phyloP scores from a whole-genome alignment of 2,113 vertebrate species.

The Xenotilapia leptura region DNA sequence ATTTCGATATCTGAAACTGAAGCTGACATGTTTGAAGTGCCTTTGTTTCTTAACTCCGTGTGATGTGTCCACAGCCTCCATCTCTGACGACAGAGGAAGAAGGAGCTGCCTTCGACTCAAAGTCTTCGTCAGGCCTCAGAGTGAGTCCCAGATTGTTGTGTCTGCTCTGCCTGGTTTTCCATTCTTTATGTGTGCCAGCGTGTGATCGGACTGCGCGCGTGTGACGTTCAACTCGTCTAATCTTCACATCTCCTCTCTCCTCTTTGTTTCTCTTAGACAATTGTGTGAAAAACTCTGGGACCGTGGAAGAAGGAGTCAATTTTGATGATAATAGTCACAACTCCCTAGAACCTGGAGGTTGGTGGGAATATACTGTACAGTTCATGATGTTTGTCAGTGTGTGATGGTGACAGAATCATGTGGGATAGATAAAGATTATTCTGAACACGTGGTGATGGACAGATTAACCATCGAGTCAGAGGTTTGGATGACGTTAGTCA shows the following conservation, averaged over 20 bases:
- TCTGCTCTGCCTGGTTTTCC: conserved; percentile 3
- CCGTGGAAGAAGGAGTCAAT: conserved; percentile 92
- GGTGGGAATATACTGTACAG: conserved; percentile 64
- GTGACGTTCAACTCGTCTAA: conserved; percentile 61
- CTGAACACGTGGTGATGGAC: neutral
- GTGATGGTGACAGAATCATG: neutral
- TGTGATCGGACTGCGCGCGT: neutral
- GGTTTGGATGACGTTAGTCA: neutral
- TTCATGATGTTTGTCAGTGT: neutral
- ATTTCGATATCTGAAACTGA: neutral
- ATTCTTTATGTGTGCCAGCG: neutral
- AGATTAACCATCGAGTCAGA: neutral
- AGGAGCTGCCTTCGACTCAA: conserved; percentile 92
- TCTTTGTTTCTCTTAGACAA: conserved; percentile 85
- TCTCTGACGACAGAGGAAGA: conserved; percentile 84
- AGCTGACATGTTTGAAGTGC: neutral
- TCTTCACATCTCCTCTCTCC: conserved; percentile 41
- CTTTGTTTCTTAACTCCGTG: neutral
- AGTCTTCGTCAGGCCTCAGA: conserved; percentile 93
- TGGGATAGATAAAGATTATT: neutral
- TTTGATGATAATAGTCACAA: conserved; percentile 97
- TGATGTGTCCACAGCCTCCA: conserved; percentile 78
- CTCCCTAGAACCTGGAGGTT: conserved; percentile 98
- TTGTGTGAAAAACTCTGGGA: conserved; percentile 92
- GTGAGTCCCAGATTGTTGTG: conserved; percentile 76